Base-by-base conservation (phyloP, 1,140 invertebrate species). In the Lasaia peninsularis region DNA sequence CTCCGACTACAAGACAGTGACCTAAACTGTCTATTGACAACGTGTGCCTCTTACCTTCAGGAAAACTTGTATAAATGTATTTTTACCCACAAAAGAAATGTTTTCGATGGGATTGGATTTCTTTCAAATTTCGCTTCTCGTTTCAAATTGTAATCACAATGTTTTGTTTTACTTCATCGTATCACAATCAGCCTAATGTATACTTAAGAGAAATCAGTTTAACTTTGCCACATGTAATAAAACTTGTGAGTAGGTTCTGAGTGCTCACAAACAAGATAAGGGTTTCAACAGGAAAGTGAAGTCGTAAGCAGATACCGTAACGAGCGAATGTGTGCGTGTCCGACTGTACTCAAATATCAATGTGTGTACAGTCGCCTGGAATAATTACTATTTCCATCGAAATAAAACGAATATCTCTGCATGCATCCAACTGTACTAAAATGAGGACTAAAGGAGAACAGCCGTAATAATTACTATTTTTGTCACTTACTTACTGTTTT, bases 211-310 rank as follows among this genome's bases (percentile, higher is more conserved):
- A 44, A 44, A 44, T 44, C 37, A 44, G 37, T 44, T 44, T 44
- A 44, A 44, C 37, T 44, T 44, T 20, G 37, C 37, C 37, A 10
- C 16, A 20, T 44, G 37, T 44, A 44, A 44, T 44, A 44, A 20
- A 44, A 44, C 37, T 44, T 18, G 34, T 7, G 37, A 44, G 34
- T 37, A 14, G 37, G 18, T 44, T 44, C 37, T 44, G 37, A 44
- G 37, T 44, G 37, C 37, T 44, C 16, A 44, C 37, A 44, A 44
- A 44, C 37, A 44, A 44, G 37, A 44, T 44, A 44, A 44, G 18
- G 14, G 37, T 44, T 44, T 44, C 16, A 11, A 44, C 37, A 20
- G 16, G 10, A 10, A 44, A 20, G 16, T 40, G 16, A 14, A 40
- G 14, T 16, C 35, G 37, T 44, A 44, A 11, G 14, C 37, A 44